phyloP scores from a whole-genome alignment of 2,888 invertebrate genomes.

The Stenotaenia linearis region DNA sequence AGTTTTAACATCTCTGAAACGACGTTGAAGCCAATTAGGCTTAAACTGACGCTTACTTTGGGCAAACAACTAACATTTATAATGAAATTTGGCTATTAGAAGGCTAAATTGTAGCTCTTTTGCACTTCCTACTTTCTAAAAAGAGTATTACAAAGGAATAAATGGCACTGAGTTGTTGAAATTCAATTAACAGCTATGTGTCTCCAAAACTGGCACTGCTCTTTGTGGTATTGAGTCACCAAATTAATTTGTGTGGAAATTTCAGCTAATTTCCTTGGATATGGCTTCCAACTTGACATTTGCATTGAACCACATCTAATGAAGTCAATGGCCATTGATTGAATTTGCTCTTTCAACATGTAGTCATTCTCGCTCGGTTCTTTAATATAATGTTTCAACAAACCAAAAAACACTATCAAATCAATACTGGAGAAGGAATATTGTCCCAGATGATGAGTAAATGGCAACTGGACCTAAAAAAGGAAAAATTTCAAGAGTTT shows the following conservation, averaged over 20 bases:
- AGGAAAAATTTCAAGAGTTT: too few relatives aligned
- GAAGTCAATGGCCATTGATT: not conserved
- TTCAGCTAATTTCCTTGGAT: not conserved
- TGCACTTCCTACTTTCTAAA: too few relatives aligned
- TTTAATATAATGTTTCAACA: not conserved
- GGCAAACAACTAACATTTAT: too few relatives aligned
- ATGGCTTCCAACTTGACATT: not conserved
- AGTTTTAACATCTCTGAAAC: too few relatives aligned
- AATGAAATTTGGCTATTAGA: too few relatives aligned
- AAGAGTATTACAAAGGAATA: too few relatives aligned
- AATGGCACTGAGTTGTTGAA: too few relatives aligned
- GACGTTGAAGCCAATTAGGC: too few relatives aligned
- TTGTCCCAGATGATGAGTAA: not conserved
- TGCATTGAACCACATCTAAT: not conserved
- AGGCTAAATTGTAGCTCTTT: too few relatives aligned
- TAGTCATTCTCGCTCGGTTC: not conserved
- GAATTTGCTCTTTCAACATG: not conserved
- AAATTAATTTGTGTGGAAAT: not conserved
- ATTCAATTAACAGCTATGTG: too few relatives aligned
- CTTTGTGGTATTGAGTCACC: not conserved
- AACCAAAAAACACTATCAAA: not conserved
- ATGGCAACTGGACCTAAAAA: not conserved
- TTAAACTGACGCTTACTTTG: too few relatives aligned
- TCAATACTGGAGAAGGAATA: not conserved
- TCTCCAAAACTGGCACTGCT: not conserved